A percentile compares a stretch with the other conserved stretches of the same genome.
phyloP scores from a whole-genome alignment of 2,797 vertebrate genomes.

The Salmo trutta region DNA sequence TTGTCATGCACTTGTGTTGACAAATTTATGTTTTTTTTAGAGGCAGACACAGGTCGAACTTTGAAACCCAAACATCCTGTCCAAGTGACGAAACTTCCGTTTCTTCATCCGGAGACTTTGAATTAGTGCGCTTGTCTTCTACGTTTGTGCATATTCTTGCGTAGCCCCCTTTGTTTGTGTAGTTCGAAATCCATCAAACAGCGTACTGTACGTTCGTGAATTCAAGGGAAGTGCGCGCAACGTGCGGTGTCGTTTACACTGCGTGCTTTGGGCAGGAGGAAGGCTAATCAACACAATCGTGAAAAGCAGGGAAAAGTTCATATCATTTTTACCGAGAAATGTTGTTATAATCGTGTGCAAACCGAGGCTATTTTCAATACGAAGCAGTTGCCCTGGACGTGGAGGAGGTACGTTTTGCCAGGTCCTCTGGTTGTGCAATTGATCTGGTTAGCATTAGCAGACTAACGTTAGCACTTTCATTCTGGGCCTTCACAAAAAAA shows the following conservation, averaged over 20 bases:
- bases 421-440: not conserved
- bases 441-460: slow-evolving; percentile 18
- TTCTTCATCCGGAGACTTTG: slow-evolving; percentile 57
- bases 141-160: slow-evolving; percentile 48
- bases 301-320: slow-evolving; percentile 22
- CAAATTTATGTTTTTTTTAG: not conserved
- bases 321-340: slow-evolving; percentile 35
- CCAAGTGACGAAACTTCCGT: not conserved
- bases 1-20: slow-evolving; percentile 37
- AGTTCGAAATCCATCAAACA: rapidly evolving
- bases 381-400: slow-evolving; percentile 14
- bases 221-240: slow-evolving; percentile 37
- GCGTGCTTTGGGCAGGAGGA: slow-evolving; percentile 43
- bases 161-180: slow-evolving; percentile 15
- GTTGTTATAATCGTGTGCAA: slow-evolving; percentile 35
- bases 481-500: not conserved
- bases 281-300: slow-evolving; percentile 15
- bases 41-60: no score
- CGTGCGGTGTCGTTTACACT: slow-evolving; percentile 59
- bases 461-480: slow-evolving; percentile 28
- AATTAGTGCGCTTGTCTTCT: slow-evolving; percentile 21
- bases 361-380: slow-evolving; percentile 13
- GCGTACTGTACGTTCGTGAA: slow-evolving; percentile 52
- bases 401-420: slow-evolving; percentile 34
- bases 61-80: not conserved